Evolutionary conservation across 2,888 invertebrate genomes (phyloP), one percentile per base, ranked within the genome.

Genomic region (Corbicula japonica): DNA sequence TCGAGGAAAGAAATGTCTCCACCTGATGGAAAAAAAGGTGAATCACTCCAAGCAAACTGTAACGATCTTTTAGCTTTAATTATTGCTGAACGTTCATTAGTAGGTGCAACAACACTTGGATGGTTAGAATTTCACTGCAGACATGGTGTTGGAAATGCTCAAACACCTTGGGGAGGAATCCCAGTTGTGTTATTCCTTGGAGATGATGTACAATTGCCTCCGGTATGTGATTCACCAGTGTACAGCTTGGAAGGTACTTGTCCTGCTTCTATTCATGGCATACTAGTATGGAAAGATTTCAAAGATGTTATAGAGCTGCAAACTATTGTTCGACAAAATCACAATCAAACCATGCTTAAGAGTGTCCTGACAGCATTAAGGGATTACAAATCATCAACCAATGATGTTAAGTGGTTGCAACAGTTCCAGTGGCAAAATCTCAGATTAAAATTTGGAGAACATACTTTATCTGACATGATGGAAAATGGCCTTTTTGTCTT

Each of bases 101-200:
- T 79, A 35, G 76, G 83, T 5, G 65, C 50, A 38, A 77, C 48
- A 48, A 79, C 80, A n/a, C 52, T 79, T 44, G 77, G 79, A 2
- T 79, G 75, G 79, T 78, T 80, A 70, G 76, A 76, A 35, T 82
- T 77, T 38, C 21, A 50, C 30, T 63, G 72, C 12, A 52, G 63
- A 41, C 68, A 63, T 79, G 80, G 76, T 0, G 44, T 75, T 26
- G 44, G 71, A 12, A 68, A 62, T 12, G 38, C 12, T 26, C 30
- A 32, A 30, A 2, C 41, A 18, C 32, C 69, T 32, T 81, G 81
- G 83, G 83, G 80, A 28, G 84, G 83, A 12, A 21, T 86, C 44
- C 84, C 86, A 12, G 86, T 85, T 41, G 83, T 83, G 10, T 77
- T 85, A 12, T 79, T 85, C 60, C 50, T 83, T 63, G 84, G 86